Percentiles rank a stretch among this genome's conserved stretches.
Conservation (phyloP, 2,888 invertebrate genomes). For the Drosophila melanosoma region DNA sequence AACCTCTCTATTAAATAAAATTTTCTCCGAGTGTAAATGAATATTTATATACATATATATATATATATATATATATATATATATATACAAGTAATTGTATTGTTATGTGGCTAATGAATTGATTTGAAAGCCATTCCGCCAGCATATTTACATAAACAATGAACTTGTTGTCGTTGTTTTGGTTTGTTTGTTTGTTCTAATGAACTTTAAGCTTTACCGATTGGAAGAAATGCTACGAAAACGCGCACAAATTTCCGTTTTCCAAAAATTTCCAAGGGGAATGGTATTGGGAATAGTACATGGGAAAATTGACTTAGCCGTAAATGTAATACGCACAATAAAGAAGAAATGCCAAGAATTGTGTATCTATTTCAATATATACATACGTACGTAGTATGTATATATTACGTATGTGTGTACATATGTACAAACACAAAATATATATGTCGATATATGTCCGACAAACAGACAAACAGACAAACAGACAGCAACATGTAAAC, state of each 20-base stretch:
- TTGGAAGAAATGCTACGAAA: slow-evolving; percentile 5
- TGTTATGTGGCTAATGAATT: slow-evolving; percentile 42
- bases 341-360: slow-evolving; percentile 40
- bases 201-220: slow-evolving; percentile 45
- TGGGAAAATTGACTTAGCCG: slow-evolving; percentile 70
- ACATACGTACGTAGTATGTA: neutral
- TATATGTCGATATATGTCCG: slow-evolving; percentile 40
- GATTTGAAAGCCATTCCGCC: slow-evolving; percentile 49
- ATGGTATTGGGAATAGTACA: slow-evolving; percentile 10
- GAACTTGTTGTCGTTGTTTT: slow-evolving; percentile 22
- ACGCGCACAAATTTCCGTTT: slow-evolving; percentile 10
- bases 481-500: slow-evolving; percentile 61
- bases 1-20: neutral
- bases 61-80: slow-evolving; percentile 6
- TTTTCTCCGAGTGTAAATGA: neutral
- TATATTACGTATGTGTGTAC: slow-evolving; percentile 2
- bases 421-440: slow-evolving; percentile 5
- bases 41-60: slow-evolving; percentile 4
- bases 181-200: slow-evolving; percentile 21
- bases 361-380: slow-evolving; percentile 33
- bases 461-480: slow-evolving; percentile 29
- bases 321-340: slow-evolving; percentile 57
- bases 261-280: slow-evolving; percentile 19
- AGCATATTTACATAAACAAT: slow-evolving; percentile 63
- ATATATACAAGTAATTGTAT: slow-evolving; percentile 17